Conservation (phyloP, 2,797 vertebrate genomes). For the Sebastes hubbsi region DNA sequence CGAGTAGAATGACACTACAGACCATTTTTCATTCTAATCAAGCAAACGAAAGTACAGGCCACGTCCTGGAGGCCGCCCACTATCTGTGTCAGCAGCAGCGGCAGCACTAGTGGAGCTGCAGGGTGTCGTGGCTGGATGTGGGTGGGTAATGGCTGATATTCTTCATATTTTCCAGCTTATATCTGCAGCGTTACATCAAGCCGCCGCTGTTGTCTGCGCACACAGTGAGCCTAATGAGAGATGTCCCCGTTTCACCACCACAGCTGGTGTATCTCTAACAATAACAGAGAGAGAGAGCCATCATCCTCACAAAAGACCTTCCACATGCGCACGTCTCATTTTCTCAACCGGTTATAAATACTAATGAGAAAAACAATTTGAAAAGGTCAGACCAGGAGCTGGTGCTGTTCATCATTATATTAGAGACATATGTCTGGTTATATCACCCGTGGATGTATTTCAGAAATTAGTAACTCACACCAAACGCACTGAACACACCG, state of each 20-base stretch:
- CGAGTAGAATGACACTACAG: slow-evolving; percentile 3
- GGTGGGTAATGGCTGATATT: slow-evolving; percentile 74
- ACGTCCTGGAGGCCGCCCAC: slow-evolving; percentile 44
- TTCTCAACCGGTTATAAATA: slow-evolving; percentile 40
- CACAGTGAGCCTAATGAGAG: slow-evolving; percentile 57
- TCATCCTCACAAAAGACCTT: slow-evolving; percentile 28
- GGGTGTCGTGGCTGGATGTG: slow-evolving; percentile 46
- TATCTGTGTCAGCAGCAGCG: slow-evolving; percentile 51
- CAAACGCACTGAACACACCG: slow-evolving; percentile 12
- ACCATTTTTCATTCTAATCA: slow-evolving; percentile 33
- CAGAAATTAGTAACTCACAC: slow-evolving; percentile 5
- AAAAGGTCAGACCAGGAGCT: slow-evolving; percentile 56
- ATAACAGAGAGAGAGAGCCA: slow-evolving; percentile 31
- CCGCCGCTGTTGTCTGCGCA: slow-evolving; percentile 36
- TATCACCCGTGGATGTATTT: slow-evolving; percentile 2
- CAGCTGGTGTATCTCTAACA: slow-evolving; percentile 30
- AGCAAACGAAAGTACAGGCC: slow-evolving; percentile 39
- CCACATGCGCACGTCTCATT: slow-evolving; percentile 4
- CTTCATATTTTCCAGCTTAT: slow-evolving; percentile 51
- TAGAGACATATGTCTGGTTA: slow-evolving; percentile 7
- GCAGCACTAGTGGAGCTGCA: slow-evolving; percentile 28
- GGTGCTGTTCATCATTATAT: slow-evolving; percentile 12
- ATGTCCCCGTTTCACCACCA: slow-evolving; percentile 50
- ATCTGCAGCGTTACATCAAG: slow-evolving; percentile 42
- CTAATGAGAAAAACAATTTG: slow-evolving; percentile 40